Base-by-base conservation (phyloP, 2,113 vertebrate genomes). In the Ptilonorhynchus violaceus region DNA sequence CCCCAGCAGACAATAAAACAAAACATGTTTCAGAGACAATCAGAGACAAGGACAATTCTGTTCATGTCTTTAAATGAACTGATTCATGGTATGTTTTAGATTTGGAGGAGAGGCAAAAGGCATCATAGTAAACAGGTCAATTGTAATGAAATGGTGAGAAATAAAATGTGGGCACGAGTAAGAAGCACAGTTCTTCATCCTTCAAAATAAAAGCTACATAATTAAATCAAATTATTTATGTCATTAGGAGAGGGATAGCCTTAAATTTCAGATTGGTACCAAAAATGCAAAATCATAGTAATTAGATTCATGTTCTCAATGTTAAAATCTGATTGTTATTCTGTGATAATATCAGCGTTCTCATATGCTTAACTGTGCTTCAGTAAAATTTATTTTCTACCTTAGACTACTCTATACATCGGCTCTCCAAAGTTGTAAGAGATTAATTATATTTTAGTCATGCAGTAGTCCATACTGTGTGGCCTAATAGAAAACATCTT, bases 361-460 rank as follows among this genome's bases (percentile, higher is more conserved):
- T 56, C n/a, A 81, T 79, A 22, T 70, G 25, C 67, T 91, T 95
- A 75, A 89, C 46, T 89, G 28, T 96, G 79, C 92, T 87, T 97
- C 73, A 92, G 92, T 95, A 91, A 84, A 49, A 73, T 97, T 96
- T 89, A 88, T 96, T 97, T 97, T 88, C 69, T 85, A 52, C 67
- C 50, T 95, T 95, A 85, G 37, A 53, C 16, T 72, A 77, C 59
- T 42, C 30, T 88, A 44, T 91, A 30, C 42, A 87, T 93, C 68
- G 94, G 37, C 11, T 59, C 55, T 94, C 69, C 59, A 22, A 52
- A 42, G 35, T 83, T 96, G 95, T 81, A 90, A 53, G 50, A 44
- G 53, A 88, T 93, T 90, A 80, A 83, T 88, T 97, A 37, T 25
- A 85, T 93, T 97, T 97, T 88, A 92, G 70, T 95, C 59, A 42